A percentile compares a stretch with the other conserved stretches of the same genome.
phyloP scores from a whole-genome alignment of 2,888 invertebrate genomes.

The Tachina lurida region DNA sequence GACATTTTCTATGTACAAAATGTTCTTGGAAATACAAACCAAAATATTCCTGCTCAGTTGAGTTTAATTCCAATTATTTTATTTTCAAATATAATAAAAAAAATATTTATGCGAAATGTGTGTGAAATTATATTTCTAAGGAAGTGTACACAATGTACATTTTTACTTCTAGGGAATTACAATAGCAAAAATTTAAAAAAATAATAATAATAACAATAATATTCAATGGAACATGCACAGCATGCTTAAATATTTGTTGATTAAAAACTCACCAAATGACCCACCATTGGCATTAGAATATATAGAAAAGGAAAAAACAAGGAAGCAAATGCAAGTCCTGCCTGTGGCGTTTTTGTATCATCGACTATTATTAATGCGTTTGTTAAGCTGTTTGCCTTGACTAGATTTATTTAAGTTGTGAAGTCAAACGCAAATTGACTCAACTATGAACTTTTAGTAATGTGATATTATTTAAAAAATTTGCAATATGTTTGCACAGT shows the following conservation, averaged over 20 bases:
- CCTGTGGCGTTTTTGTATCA: conserved; percentile 7
- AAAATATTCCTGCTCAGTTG: no score
- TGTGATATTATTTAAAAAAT: no score
- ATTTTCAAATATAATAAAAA: no score
- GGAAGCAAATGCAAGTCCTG: background rate
- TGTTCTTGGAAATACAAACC: no score
- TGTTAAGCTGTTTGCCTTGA: background rate
- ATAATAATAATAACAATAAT: background rate
- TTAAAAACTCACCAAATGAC: conserved; percentile 14
- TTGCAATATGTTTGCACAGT: no score
- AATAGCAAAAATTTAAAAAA: background rate
- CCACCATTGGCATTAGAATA: conserved; percentile 14
- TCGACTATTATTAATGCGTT: background rate
- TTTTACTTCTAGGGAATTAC: background rate
- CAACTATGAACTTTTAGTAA: no score
- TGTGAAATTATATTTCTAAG: no score
- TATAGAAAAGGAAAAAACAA: background rate
- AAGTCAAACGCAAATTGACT: no score
- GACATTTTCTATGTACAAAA: background rate
- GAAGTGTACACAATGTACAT: background rate
- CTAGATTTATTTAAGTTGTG: background rate
- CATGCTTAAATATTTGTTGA: conserved; percentile 16
- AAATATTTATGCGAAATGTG: no score
- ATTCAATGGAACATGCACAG: conserved; percentile 1
- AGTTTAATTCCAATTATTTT: no score